phyloP scores from a whole-genome alignment of 2,113 vertebrate genomes.

The Naja naja region DNA sequence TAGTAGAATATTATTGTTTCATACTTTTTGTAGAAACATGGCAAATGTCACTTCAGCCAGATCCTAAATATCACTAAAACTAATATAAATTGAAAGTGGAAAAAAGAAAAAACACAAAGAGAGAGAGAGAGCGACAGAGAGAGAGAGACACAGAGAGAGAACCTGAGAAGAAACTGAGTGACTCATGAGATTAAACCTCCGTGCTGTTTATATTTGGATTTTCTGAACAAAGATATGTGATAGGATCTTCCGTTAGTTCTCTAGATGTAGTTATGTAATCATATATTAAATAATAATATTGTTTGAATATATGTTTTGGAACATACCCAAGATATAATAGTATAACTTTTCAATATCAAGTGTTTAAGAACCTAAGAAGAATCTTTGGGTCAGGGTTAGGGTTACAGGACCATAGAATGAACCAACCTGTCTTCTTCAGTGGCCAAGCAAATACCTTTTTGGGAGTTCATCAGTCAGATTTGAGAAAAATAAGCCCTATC shows the following conservation, averaged over 20 bases:
- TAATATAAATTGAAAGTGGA: slow-evolving; percentile 8
- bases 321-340: not conserved
- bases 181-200: not conserved
- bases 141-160: no score
- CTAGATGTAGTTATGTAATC: not conserved
- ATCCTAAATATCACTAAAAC: slow-evolving; percentile 9
- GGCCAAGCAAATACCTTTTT: not conserved
- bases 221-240: not conserved
- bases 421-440: not conserved
- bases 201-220: not conserved
- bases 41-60: slow-evolving; percentile 25
- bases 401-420: no score
- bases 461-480: not conserved
- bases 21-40: slow-evolving; percentile 1
- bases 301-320: not conserved
- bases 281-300: not conserved
- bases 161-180: not conserved
- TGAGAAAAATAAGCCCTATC: not conserved
- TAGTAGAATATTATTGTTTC: slow-evolving; percentile 19
- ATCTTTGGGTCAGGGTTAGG: not conserved
- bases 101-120: not conserved
- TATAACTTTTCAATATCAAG: not conserved
- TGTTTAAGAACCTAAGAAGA: not conserved
- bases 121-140: no score
- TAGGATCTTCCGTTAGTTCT: not conserved